Evolutionary conservation across 30 jellyfish, hydroid and myxozoan genomes (phyloP), one percentile per base, ranked within the genome.

Genomic region (Phacellophora camtschatica): DNA sequence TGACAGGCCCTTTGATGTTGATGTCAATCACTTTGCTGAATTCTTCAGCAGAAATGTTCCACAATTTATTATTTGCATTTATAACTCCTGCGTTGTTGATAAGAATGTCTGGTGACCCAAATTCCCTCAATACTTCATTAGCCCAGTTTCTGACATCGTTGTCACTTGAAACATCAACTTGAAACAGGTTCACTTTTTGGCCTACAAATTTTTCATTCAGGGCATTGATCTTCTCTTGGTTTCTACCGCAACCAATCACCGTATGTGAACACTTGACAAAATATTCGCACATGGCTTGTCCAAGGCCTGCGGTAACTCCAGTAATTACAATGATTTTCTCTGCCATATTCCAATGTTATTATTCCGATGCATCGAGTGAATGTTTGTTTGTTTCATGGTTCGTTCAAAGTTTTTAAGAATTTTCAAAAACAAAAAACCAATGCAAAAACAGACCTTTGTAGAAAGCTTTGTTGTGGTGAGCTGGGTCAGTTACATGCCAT

Each of bases 181-280:
- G 84, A n/a, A 8, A 36, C 57, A 88, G 81, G 61, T 43, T 58
- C 3, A 49, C 82, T 1, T 19, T 55, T 24, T 27, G 45, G 15
- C 19, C 37, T 4, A 83, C 28, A 49, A 5, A 62, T 59, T 62
- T 84, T 45, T 63, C 46, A 22, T 88, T 88, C 78, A 88, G 34
- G 8, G 56, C 70, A 4, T 45, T 83, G 58, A 88, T 74, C 45
- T 66, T 39, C 1, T 80, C 54, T 49, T 37, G 29, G 22, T 57
- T 74, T 65, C 97, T 65, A 1, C 97, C 95, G 67, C 97, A 88
- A 11, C 97, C 97, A 53, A 80, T 45, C 6, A 88, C 97, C 8
- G 45, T 48, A 30, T 88, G 97, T 11, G 90, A 64, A 8, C 27
- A 34, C 23, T 66, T 63, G 1, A 61, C 34, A 55, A 71, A 88